These are phyloP conservation scores for Sitobion miscanthi DNA, from an alignment of 1,140 invertebrate species.

Conservation along the genomic window DNA sequence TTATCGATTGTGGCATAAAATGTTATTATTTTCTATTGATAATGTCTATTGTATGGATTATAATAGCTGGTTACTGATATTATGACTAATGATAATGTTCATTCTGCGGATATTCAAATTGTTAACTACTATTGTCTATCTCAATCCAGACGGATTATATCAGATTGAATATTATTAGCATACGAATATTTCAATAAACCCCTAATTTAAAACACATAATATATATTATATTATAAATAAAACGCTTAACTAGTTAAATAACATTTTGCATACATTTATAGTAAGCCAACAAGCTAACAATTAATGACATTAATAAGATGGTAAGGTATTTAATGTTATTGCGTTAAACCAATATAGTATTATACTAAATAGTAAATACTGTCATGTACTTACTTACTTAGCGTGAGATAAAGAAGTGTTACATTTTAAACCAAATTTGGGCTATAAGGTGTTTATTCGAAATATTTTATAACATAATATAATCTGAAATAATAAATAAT, in stretches of 20 bases:
- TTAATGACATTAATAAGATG: background rate
- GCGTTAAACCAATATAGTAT: background rate
- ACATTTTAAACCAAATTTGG: background rate
- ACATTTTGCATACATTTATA: background rate
- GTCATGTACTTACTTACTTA: too few species aligned
- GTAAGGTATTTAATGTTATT: background rate
- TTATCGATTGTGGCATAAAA: background rate
- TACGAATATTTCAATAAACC: background rate
- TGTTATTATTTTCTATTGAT: background rate
- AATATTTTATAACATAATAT: background rate
- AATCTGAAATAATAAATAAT: background rate
- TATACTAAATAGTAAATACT: too few species aligned
- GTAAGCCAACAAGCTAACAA: background rate
- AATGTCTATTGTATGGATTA: background rate
- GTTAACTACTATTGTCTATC: background rate
- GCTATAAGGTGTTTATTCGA: background rate
- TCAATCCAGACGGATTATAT: background rate
- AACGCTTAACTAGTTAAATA: background rate
- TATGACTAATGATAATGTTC: background rate
- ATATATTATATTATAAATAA: background rate
- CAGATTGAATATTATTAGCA: background rate
- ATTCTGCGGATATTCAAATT: background rate
- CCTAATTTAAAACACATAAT: background rate
- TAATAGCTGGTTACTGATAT: background rate
- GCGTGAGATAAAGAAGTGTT: background rate